Percentiles rank a stretch among this genome's conserved stretches.
phyloP scores from a whole-genome alignment of 2,797 vertebrate genomes.

The Premnoplex brunnescens region DNA sequence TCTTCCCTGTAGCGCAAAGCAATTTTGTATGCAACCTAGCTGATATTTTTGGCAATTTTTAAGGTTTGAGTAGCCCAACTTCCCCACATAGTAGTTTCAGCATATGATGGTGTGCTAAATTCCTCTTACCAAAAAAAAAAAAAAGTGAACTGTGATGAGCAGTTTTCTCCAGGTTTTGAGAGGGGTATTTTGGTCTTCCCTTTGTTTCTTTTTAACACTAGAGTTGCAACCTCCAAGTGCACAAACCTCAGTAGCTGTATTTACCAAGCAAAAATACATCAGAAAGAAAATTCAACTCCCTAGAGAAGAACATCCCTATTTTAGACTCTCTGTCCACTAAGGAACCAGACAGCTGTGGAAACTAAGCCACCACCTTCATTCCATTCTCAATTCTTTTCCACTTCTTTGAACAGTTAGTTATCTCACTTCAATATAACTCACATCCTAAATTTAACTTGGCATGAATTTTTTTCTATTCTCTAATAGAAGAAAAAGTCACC shows the following conservation, averaged over 20 bases:
- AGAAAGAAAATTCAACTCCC: conserved; percentile 3
- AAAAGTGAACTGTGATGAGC: not conserved
- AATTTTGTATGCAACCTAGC: not conserved
- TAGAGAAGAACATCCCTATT: not conserved
- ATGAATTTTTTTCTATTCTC: not conserved
- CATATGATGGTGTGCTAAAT: not conserved
- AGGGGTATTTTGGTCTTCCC: not conserved
- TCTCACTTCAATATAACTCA: not conserved
- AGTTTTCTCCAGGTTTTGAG: not conserved
- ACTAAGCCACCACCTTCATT: not conserved
- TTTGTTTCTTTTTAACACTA: not conserved
- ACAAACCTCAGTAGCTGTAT: not conserved
- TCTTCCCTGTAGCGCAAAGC: not conserved
- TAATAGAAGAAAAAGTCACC: not conserved
- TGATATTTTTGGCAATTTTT: not conserved
- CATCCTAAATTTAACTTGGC: conserved; percentile 12
- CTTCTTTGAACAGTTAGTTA: not conserved
- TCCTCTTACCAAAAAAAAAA: not conserved
- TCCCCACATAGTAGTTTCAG: not conserved
- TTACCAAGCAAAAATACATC: conserved; percentile 15
- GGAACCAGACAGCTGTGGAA: conserved; percentile 15
- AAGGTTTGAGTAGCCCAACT: not conserved
- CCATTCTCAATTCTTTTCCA: not conserved
- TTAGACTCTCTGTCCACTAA: not conserved
- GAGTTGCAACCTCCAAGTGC: not conserved